These are phyloP conservation scores for Dermolepida albohirtum DNA, from an alignment of 2,888 invertebrate genomes.

Conservation along the genomic window DNA sequence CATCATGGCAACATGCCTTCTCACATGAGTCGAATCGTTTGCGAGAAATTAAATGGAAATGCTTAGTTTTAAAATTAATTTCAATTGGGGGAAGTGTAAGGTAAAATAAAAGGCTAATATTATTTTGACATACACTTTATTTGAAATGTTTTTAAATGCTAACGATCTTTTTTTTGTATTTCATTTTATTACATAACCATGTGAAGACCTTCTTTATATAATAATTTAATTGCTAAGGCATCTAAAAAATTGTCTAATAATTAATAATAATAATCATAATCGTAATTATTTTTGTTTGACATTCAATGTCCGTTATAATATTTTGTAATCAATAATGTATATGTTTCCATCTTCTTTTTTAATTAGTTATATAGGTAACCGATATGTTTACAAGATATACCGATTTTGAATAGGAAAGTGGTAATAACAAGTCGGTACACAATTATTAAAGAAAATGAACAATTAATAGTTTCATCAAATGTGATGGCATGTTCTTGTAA, in stretches of 20 bases:
- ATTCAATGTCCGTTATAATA: slow-evolving; percentile 7
- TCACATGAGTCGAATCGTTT: too few species aligned
- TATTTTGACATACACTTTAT: slow-evolving; percentile 45
- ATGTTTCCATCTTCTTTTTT: slow-evolving; percentile 1
- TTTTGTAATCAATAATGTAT: too few species aligned
- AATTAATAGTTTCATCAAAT: too few species aligned
- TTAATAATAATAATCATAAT: slow-evolving; percentile 28
- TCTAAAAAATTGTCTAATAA: slow-evolving; percentile 42
- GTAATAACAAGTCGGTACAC: not conserved
- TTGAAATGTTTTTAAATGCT: slow-evolving; percentile 44
- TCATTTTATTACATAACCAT: slow-evolving; percentile 41
- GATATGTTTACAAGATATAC: slow-evolving; percentile 38
- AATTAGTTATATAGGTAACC: slow-evolving; percentile 20
- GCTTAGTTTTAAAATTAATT: too few species aligned
- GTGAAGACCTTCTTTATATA: slow-evolving; percentile 43
- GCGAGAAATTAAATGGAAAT: too few species aligned
- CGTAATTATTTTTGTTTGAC: slow-evolving; percentile 21
- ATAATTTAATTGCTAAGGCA: slow-evolving; percentile 44
- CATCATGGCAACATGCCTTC: too few species aligned
- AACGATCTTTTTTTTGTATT: slow-evolving; percentile 43
- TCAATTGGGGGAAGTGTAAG: too few species aligned
- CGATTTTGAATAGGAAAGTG: slow-evolving; percentile 26
- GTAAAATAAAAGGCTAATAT: slow-evolving; percentile 2
- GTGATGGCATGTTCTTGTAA: slow-evolving; percentile 28
- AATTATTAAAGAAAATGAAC: not conserved